These are phyloP conservation scores for Zenarchopterus dispar DNA, from an alignment of 2,797 vertebrate species.

Conservation along the genomic window DNA sequence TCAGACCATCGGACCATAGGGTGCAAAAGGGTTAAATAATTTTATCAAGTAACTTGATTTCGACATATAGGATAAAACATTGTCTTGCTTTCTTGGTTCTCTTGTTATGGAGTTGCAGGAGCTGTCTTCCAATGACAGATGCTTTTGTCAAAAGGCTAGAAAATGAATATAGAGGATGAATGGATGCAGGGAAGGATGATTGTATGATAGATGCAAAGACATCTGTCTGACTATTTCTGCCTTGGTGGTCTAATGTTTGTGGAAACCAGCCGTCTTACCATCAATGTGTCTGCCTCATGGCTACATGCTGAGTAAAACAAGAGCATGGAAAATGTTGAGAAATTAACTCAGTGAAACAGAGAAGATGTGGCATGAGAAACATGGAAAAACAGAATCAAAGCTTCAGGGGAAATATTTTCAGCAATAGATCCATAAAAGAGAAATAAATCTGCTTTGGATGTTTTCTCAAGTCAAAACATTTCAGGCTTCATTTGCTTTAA, in stretches of 20 bases:
- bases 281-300: conserved; percentile 12
- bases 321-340: conserved; percentile 32
- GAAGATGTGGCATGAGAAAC: conserved; percentile 25
- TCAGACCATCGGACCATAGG: too few relatives aligned
- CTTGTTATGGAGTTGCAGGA: too few relatives aligned
- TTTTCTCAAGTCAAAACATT: conserved; percentile 14
- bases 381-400: conserved; percentile 18
- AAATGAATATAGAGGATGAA: too few relatives aligned
- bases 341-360: conserved; percentile 23
- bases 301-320: conserved; percentile 17
- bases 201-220: not conserved
- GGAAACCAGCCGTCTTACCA: conserved; percentile 24
- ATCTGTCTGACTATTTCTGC: conserved; percentile 4
- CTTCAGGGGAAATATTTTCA: conserved; percentile 17
- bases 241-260: conserved; percentile 38
- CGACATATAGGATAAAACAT: too few relatives aligned
- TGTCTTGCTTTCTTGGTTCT: too few relatives aligned
- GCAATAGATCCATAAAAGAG: not conserved
- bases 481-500: conserved; percentile 16
- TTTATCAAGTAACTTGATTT: too few relatives aligned
- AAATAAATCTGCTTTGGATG: not conserved
- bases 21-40: too few relatives aligned
- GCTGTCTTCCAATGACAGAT: too few relatives aligned
- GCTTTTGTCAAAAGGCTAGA: too few relatives aligned
- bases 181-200: too few relatives aligned